Evolutionary conservation across 1,140 invertebrate genomes (phyloP).

Genomic region (Bombus confusus): DNA sequence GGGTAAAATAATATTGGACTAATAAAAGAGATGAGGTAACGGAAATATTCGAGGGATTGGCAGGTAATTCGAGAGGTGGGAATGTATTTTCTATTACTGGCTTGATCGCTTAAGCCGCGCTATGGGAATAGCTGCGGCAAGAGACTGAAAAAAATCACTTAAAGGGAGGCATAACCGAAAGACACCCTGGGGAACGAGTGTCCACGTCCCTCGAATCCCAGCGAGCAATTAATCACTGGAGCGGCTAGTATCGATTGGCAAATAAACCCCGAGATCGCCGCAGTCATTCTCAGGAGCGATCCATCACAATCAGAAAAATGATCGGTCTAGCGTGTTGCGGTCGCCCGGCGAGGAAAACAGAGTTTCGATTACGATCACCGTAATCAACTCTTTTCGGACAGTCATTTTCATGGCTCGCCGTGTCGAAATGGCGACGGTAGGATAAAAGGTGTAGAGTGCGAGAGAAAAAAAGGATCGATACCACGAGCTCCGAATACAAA

Average conservation of each 20-base stretch:
- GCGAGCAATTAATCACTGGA: constrained; percentile 41
- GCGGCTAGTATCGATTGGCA: constrained; percentile 36
- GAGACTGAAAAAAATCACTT: constrained; percentile 6
- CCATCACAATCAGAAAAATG: constrained; percentile 51
- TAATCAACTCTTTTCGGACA: constrained; percentile 34
- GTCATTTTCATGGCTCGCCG: constrained; percentile 16
- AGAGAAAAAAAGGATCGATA: not conserved
- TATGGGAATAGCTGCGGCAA: not conserved
- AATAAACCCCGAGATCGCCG: constrained; percentile 40
- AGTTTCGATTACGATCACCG: constrained; percentile 26
- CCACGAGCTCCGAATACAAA: constrained; percentile 23
- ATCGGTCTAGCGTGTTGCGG: not conserved
- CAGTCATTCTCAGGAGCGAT: constrained; percentile 37
- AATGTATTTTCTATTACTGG: not conserved
- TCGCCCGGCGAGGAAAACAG: not conserved
- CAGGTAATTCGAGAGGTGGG: not conserved
- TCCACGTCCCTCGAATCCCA: constrained; percentile 2
- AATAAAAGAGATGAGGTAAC: not conserved
- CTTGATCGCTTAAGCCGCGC: not conserved
- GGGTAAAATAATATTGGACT: too few relatives aligned
- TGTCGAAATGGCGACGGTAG: not conserved
- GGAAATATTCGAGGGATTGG: not conserved
- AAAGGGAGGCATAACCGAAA: not conserved
- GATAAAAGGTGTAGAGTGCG: not conserved
- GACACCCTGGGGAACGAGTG: constrained; percentile 24